phyloP scores from a whole-genome alignment of 1,140 invertebrate genomes.

The Melanaphis sacchari region DNA sequence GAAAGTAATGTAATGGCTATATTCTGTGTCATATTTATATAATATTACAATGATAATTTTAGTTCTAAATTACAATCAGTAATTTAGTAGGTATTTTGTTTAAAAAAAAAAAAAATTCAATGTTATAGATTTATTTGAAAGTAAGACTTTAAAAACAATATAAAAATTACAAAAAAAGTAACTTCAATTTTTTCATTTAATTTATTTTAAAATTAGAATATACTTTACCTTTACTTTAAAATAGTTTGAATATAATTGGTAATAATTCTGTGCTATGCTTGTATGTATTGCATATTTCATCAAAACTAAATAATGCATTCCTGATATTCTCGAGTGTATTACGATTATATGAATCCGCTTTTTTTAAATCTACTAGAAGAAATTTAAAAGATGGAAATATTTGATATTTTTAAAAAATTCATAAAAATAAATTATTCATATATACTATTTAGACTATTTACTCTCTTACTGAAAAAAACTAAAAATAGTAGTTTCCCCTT shows the following conservation, averaged over 20 bases:
- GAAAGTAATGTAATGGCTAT: too few relatives aligned
- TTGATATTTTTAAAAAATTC: not conserved
- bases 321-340: not conserved
- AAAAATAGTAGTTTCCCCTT: constrained; percentile 5
- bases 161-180: too few relatives aligned
- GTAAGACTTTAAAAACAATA: too few relatives aligned
- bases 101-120: not conserved
- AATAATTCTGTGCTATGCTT: too few relatives aligned
- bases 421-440: not conserved
- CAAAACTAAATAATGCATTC: not conserved
- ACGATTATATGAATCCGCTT: not conserved
- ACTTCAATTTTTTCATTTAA: too few relatives aligned
- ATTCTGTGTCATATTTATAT: too few relatives aligned
- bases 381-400: not conserved
- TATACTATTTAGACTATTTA: not conserved
- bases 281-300: too few relatives aligned
- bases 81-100: not conserved
- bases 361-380: not conserved
- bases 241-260: too few relatives aligned
- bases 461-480: not conserved
- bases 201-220: too few relatives aligned
- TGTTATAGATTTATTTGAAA: not conserved
- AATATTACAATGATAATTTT: too few relatives aligned
- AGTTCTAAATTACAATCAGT: not conserved
- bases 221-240: too few relatives aligned